Evolutionary conservation across 1,140 invertebrate genomes (phyloP).

Genomic region (Trialeurodes vaporariorum): DNA sequence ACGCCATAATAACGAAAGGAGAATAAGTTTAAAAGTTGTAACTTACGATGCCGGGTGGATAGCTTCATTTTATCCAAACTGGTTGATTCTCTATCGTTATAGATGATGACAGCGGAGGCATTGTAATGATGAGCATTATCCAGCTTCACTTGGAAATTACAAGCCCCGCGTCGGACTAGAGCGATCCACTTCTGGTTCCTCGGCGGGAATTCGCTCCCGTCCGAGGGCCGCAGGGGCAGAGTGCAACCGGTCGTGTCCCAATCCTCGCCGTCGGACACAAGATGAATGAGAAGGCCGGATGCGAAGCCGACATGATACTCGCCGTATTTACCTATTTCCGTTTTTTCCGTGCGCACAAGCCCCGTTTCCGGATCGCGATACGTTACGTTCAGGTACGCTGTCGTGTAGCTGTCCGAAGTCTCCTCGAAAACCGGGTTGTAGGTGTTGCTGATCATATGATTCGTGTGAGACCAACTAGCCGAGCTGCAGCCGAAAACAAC

Average conservation of each 20-base stretch:
- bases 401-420: slow-evolving; percentile 27
- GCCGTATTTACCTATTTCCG: slow-evolving; percentile 54
- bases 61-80: slow-evolving; percentile 58
- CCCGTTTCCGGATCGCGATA: slow-evolving; percentile 29
- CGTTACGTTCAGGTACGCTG: slow-evolving; percentile 33
- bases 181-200: slow-evolving; percentile 54
- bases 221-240: slow-evolving; percentile 33
- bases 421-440: slow-evolving; percentile 11
- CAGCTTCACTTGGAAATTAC: slow-evolving; percentile 64
- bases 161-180: slow-evolving; percentile 54
- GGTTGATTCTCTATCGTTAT: slow-evolving; percentile 54
- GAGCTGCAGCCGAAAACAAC: too few species aligned
- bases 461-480: background rate
- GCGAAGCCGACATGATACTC: slow-evolving; percentile 47
- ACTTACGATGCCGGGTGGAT: slow-evolving; percentile 16
- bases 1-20: too few species aligned
- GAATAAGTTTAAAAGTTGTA: too few species aligned
- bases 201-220: slow-evolving; percentile 31
- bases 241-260: slow-evolving; percentile 53
- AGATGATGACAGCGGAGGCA: slow-evolving; percentile 59
- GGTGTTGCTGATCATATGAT: background rate
- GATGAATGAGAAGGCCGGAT: slow-evolving; percentile 45
- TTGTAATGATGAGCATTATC: slow-evolving; percentile 54
- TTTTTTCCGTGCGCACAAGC: slow-evolving; percentile 27
- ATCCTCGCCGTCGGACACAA: slow-evolving; percentile 38